phyloP scores from a whole-genome alignment of 2,113 vertebrate genomes.

The Pitta sordida region DNA sequence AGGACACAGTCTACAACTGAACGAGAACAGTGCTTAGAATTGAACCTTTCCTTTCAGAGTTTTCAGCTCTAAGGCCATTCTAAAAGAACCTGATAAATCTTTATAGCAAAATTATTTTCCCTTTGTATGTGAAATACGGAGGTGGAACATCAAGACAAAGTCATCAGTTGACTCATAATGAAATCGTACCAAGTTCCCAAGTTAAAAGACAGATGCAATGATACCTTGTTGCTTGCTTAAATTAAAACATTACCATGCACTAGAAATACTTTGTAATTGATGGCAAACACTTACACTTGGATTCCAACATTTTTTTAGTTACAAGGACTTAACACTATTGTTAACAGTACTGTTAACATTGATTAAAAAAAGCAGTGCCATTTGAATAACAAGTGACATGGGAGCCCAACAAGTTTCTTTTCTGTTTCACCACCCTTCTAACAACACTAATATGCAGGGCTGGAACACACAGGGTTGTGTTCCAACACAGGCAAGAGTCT shows the following conservation, averaged over 20 bases:
- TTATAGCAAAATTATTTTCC: not conserved
- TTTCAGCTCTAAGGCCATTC: not conserved
- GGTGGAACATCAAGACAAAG: not conserved
- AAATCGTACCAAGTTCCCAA: not conserved
- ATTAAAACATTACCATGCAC: not conserved
- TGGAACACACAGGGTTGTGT: fast-evolving
- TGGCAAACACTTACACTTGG: not conserved
- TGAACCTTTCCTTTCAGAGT: not conserved
- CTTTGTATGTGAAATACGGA: not conserved
- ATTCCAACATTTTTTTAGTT: not conserved
- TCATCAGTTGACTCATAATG: not conserved
- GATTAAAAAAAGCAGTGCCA: not conserved
- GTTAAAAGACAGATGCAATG: not conserved
- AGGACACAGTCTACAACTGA: not conserved
- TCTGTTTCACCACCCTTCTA: not conserved
- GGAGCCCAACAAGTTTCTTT: not conserved
- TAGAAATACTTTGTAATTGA: not conserved
- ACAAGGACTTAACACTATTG: not conserved
- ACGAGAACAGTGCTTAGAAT: not conserved
- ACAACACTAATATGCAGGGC: fast-evolving
- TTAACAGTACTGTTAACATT: not conserved
- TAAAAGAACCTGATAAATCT: not conserved
- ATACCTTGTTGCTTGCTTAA: not conserved
- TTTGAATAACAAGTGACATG: not conserved
- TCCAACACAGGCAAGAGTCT: not conserved